Evolutionary conservation across 2,888 invertebrate species (phyloP).

Genomic region (Chouioia cunea): DNA sequence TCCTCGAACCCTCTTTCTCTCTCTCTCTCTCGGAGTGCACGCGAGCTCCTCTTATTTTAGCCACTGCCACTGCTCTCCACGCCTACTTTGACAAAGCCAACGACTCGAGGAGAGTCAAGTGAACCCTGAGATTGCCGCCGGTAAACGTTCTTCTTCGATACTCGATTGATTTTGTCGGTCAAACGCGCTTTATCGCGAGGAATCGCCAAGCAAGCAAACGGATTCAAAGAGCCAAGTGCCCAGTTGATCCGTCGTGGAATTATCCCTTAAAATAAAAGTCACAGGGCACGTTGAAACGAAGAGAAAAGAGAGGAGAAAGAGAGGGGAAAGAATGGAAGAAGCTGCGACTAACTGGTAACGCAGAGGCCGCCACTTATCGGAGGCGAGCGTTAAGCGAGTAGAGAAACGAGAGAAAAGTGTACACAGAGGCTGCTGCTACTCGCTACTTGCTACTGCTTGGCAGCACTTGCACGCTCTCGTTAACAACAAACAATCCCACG

Average conservation of each 20-base stretch:
- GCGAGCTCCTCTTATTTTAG: constrained; percentile 35
- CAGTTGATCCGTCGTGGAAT: not conserved
- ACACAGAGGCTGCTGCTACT: too few species aligned
- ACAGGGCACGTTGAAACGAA: too few species aligned
- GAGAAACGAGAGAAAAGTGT: constrained; percentile 44
- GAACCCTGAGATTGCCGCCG: too few species aligned
- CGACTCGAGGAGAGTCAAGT: too few species aligned
- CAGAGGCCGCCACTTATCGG: constrained; percentile 45
- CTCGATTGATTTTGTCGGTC: too few species aligned
- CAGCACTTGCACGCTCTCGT: too few species aligned
- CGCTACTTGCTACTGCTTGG: too few species aligned
- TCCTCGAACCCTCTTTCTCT: constrained; percentile 35
- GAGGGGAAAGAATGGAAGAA: constrained; percentile 3
- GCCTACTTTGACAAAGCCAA: constrained; percentile 28
- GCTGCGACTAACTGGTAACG: too few species aligned
- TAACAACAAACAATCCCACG: too few species aligned
- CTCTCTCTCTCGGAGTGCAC: constrained; percentile 7
- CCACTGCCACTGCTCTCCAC: constrained; percentile 8
- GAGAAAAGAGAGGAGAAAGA: constrained; percentile 10
- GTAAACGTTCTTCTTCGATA: too few species aligned
- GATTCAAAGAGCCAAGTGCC: not conserved
- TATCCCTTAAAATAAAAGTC: not conserved
- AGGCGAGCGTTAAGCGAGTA: constrained; percentile 44
- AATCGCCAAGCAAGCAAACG: not conserved
- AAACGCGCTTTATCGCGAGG: too few species aligned